These are phyloP conservation scores for Drosophila paramelanica DNA, from an alignment of 2,888 invertebrate species.

Conservation along the genomic window DNA sequence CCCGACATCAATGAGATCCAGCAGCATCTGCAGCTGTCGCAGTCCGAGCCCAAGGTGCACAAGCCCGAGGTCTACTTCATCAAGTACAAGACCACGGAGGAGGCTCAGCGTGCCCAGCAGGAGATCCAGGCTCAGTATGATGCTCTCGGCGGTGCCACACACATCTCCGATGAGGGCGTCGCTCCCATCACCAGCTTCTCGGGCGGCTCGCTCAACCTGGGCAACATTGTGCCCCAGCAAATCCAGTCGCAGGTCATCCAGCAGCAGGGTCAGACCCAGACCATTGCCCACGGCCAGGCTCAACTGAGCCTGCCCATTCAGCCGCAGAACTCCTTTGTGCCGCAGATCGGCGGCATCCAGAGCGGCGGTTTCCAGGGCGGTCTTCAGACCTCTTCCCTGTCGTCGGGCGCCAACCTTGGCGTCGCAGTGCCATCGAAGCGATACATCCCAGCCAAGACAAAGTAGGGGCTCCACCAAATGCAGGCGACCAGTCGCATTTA, in stretches of 20 bases:
- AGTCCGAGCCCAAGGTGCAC: conserved; percentile 74
- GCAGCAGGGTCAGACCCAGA: conserved; percentile 48
- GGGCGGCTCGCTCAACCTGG: conserved; percentile 69
- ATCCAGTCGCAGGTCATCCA: conserved; percentile 34
- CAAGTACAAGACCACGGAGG: conserved; percentile 84
- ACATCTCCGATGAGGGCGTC: conserved; percentile 83
- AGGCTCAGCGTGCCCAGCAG: conserved; percentile 83
- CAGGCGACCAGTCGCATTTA: conserved; percentile 8
- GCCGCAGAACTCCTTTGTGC: conserved; percentile 41
- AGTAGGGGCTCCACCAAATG: conserved; percentile 38
- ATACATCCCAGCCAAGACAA: conserved; percentile 72
- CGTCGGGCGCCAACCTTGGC: conserved; percentile 30
- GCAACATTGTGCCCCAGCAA: conserved; percentile 59
- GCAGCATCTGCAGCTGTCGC: conserved; percentile 88
- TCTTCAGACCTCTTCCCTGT: conserved; percentile 43
- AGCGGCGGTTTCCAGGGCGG: conserved; percentile 17
- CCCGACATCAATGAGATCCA: conserved; percentile 81
- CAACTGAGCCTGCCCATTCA: conserved; percentile 51
- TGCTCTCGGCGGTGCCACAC: conserved; percentile 83
- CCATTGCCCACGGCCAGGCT: conserved; percentile 42
- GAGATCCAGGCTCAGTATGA: conserved; percentile 84
- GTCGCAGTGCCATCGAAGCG: conserved; percentile 43
- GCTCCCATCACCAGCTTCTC: conserved; percentile 80
- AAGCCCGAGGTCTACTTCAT: conserved; percentile 85
- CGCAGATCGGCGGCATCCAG: conserved; percentile 6